These are phyloP conservation scores for Perdix hodgsoniae DNA, from an alignment of 2,797 vertebrate species.

Conservation along the genomic window DNA sequence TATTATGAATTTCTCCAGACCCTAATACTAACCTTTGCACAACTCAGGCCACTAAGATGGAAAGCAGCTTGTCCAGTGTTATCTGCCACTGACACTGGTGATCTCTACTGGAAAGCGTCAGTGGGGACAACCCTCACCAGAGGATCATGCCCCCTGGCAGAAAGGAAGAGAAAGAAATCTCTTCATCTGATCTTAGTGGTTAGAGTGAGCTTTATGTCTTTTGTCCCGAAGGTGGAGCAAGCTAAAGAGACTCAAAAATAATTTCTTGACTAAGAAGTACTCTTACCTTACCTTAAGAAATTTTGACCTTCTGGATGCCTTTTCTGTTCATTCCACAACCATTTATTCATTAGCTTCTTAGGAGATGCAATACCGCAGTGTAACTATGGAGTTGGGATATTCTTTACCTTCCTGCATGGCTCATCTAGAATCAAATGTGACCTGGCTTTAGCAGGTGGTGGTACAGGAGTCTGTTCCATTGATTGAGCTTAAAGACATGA, in stretches of 20 bases:
- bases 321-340: neutral
- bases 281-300: neutral
- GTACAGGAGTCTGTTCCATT: constrained; percentile 25
- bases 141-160: neutral
- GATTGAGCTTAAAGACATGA: constrained; percentile 1
- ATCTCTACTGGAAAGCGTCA: neutral
- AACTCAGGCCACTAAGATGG: neutral
- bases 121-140: neutral
- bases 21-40: neutral
- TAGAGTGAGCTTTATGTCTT: neutral
- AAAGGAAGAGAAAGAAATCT: neutral
- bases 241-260: neutral
- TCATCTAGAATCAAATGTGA: neutral
- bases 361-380: neutral
- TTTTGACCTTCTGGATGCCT: neutral
- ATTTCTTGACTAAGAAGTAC: neutral
- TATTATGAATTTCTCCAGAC: neutral
- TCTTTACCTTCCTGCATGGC: neutral
- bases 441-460: constrained; percentile 29
- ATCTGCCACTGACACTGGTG: neutral
- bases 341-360: neutral
- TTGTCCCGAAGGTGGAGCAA: neutral
- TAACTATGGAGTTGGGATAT: neutral
- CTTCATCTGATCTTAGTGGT: neutral
- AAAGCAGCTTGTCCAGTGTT: neutral